A percentile compares a stretch with the other conserved stretches of the same genome.
Conservation (phyloP, 2,797 vertebrate species). For the Lacerta bilineata region DNA sequence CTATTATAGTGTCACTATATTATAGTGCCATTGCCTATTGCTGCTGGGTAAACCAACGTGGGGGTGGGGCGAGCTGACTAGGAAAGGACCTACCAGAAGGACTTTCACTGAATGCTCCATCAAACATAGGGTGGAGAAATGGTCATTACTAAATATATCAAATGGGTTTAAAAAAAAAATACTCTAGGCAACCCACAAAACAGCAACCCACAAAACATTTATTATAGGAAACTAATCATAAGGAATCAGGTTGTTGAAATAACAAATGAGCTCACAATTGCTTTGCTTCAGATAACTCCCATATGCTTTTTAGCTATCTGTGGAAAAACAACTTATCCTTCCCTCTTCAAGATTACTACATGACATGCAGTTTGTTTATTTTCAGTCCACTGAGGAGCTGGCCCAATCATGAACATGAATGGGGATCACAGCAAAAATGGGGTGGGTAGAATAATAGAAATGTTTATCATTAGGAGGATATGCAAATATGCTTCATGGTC, state of each 20-base stretch:
- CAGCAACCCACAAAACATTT: conserved; percentile 51
- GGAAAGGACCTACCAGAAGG: neutral
- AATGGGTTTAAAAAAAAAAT: conserved; percentile 68
- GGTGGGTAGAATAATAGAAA: conserved; percentile 9
- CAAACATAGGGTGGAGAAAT: neutral
- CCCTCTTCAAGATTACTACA: conserved; percentile 65
- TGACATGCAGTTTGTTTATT: conserved; percentile 11
- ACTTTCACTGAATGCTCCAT: neutral
- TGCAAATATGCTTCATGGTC: conserved; percentile 55
- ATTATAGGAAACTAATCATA: conserved; percentile 73
- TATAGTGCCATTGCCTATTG: neutral
- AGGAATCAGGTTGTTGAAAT: conserved; percentile 82
- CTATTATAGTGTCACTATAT: too few species aligned
- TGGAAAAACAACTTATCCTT: conserved; percentile 70
- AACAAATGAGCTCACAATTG: conserved; percentile 82
- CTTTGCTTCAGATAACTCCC: conserved; percentile 81
- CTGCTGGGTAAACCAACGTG: neutral
- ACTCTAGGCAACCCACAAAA: conserved; percentile 67
- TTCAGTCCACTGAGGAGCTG: conserved; percentile 60
- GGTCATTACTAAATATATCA: conserved; percentile 57
- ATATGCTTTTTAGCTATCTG: conserved; percentile 74
- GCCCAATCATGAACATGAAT: conserved; percentile 63
- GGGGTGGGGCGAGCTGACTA: neutral
- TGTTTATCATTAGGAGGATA: conserved; percentile 64
- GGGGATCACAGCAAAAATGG: conserved; percentile 49